A percentile compares a stretch with the other conserved stretches of the same genome.
Conservation (phyloP, 2,113 vertebrate genomes). For the Gavialis gangeticus region DNA sequence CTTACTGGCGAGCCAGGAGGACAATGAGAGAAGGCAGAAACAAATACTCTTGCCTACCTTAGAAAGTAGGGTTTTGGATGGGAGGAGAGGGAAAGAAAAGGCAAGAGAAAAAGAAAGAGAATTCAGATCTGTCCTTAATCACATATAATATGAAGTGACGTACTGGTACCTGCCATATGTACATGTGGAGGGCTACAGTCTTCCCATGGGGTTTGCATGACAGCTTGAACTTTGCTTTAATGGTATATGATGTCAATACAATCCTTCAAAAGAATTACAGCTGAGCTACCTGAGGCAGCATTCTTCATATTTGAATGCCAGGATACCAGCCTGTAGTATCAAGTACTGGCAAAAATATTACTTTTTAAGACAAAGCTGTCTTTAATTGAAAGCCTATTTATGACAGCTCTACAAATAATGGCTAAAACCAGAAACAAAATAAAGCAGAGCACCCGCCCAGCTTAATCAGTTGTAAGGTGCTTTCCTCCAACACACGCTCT, state of each 20-base stretch:
- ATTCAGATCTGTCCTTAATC: not conserved
- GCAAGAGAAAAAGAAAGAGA: not conserved
- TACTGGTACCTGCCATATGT: not conserved
- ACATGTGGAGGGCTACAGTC: not conserved
- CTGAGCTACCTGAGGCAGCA: not conserved
- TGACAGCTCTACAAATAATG: not conserved
- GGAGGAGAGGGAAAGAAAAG: slow-evolving; percentile 26
- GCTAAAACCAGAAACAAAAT: not conserved
- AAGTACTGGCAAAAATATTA: not conserved
- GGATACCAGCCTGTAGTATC: not conserved
- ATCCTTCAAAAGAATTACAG: not conserved
- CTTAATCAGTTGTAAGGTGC: not conserved
- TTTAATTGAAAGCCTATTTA: not conserved
- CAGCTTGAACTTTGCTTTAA: accelerated
- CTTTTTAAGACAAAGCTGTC: not conserved
- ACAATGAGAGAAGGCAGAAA: slow-evolving; percentile 1
- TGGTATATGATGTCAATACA: accelerated
- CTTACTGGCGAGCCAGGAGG: not conserved
- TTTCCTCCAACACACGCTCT: too few species aligned
- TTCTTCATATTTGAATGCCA: accelerated
- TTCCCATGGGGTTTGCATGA: not conserved
- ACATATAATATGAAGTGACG: not conserved
- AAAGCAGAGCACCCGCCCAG: too few species aligned
- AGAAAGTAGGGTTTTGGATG: not conserved
- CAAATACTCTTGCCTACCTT: too few species aligned